phyloP scores from a whole-genome alignment of 2,888 invertebrate genomes.

The Ormyrus labotus region DNA sequence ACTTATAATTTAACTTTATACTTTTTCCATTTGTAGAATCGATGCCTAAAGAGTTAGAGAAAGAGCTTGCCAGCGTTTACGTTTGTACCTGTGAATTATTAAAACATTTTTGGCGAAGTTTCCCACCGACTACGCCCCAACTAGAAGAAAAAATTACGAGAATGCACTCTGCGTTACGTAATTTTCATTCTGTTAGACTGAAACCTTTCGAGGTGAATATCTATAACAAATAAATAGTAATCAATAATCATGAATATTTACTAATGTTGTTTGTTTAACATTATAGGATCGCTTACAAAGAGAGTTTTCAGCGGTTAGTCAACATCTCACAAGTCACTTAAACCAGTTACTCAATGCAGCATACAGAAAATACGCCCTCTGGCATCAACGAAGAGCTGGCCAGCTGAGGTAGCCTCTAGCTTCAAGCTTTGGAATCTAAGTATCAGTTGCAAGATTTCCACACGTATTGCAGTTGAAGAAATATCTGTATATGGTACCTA shows the following conservation, averaged over 20 bases:
- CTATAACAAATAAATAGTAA: neutral
- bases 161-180: conserved; percentile 92
- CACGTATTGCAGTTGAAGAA: conserved; percentile 14
- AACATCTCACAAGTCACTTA: conserved; percentile 89
- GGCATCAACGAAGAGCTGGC: conserved; percentile 85
- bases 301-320: conserved; percentile 87
- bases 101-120: conserved; percentile 96
- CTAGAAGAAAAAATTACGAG: conserved; percentile 88
- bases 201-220: conserved; percentile 87
- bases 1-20: conserved; percentile 1
- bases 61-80: conserved; percentile 90
- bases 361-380: conserved; percentile 89
- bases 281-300: conserved; percentile 87
- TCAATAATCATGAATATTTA: neutral
- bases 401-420: conserved; percentile 72
- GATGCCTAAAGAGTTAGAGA: conserved; percentile 88
- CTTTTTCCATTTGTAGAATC: conserved; percentile 79
- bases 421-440: neutral
- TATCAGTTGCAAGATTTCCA: neutral
- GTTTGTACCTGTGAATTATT: conserved; percentile 91
- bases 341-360: conserved; percentile 92
- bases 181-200: conserved; percentile 91
- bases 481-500: conserved; percentile 39
- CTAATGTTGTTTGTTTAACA: conserved; percentile 16
- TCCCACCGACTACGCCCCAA: conserved; percentile 86